A percentile compares a stretch with the other conserved stretches of the same genome.
Conservation (phyloP, 2,888 invertebrate genomes). For the Luperina nickerlii region DNA sequence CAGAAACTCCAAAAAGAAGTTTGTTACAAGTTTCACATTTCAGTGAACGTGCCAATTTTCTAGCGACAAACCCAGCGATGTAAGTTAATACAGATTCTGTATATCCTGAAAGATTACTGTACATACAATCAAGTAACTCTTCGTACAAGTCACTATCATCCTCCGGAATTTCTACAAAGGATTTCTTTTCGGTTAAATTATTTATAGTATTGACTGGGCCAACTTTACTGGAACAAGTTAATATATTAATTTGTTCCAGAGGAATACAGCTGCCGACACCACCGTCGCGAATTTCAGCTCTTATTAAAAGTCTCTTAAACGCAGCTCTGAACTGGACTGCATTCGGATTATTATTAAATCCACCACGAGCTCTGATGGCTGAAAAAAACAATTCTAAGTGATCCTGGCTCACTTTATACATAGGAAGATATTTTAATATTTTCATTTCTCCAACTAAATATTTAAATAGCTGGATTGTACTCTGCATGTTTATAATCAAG, state of each 20-base stretch:
- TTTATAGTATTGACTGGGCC: slow-evolving; percentile 10
- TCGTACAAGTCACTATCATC: slow-evolving; percentile 14
- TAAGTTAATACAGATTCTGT: not conserved
- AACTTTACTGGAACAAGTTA: slow-evolving; percentile 16
- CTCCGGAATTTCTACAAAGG: slow-evolving; percentile 3
- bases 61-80: slow-evolving; percentile 11
- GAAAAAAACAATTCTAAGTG: slow-evolving; percentile 29
- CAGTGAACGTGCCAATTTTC: not conserved
- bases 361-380: slow-evolving; percentile 35
- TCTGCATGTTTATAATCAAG: slow-evolving; percentile 53
- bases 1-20: not conserved
- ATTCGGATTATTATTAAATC: too few species aligned
- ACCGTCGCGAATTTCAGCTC: slow-evolving; percentile 25
- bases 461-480: slow-evolving; percentile 43
- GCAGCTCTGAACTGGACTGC: too few species aligned
- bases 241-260: slow-evolving; percentile 16
- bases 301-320: slow-evolving; percentile 13
- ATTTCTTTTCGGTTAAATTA: slow-evolving; percentile 3
- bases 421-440: slow-evolving; percentile 16
- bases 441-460: slow-evolving; percentile 3
- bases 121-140: slow-evolving; percentile 4
- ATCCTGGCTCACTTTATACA: slow-evolving; percentile 36
- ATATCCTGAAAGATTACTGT: slow-evolving; percentile 3
- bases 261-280: slow-evolving; percentile 20
- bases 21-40: not conserved